A percentile compares a stretch with the other conserved stretches of the same genome.
Conservation (phyloP, 30 jellyfish, hydroid and myxozoan species). For the Clytia hemisphaerica region DNA sequence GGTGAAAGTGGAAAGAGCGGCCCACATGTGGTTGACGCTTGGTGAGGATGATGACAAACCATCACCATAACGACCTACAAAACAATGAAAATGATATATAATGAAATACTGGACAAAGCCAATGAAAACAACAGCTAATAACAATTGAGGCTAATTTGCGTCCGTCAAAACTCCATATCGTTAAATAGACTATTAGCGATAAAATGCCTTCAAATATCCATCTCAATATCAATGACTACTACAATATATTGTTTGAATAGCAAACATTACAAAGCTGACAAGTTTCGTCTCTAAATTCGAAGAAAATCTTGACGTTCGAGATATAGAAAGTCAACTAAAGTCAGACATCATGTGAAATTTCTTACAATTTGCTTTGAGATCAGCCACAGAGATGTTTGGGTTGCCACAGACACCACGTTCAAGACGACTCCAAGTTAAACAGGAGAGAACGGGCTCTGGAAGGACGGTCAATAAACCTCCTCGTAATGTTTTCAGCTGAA, state of each 20-base stretch:
- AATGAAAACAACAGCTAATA: no score
- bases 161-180: no score
- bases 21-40: conserved; percentile 65
- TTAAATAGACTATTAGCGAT: no score
- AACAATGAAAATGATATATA: not conserved
- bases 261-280: no score
- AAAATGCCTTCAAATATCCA: no score
- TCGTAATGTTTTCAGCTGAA: conserved; percentile 74
- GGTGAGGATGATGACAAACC: conserved; percentile 48
- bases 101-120: not conserved
- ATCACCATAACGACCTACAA: conserved; percentile 81
- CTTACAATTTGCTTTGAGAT: conserved; percentile 85
- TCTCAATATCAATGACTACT: no score
- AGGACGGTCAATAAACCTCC: conserved; percentile 57
- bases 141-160: no score
- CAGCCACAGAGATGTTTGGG: conserved; percentile 55
- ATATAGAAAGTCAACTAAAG: not conserved
- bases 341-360: not conserved
- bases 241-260: no score
- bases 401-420: conserved; percentile 80
- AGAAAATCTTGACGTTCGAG: not conserved
- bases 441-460: conserved; percentile 70
- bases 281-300: no score
- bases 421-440: conserved; percentile 79
- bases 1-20: conserved; percentile 49